Evolutionary conservation across 2,113 vertebrate species (phyloP), one percentile per base, ranked within the genome.

Genomic region (Urocolius indicus): DNA sequence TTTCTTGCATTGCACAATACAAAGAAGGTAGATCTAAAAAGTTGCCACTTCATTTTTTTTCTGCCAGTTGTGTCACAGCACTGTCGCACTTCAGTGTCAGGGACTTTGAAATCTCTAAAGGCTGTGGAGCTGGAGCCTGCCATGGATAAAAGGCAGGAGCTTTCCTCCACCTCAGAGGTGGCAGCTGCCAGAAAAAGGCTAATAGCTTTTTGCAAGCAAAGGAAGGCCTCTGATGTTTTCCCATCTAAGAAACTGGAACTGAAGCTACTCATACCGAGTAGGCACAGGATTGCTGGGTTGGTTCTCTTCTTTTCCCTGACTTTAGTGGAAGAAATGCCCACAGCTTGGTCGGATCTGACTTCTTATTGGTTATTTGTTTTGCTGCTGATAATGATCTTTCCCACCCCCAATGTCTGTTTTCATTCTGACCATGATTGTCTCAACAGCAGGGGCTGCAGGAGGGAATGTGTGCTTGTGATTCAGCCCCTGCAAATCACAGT

Each of bases 101-200:
- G 11, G 67, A 58, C 63, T 90, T 92, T 85, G 88, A 94, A 90
- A 72, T 81, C 79, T 93, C 73, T 73, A 63, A 79, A 93, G 55
- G 16, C 36, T 59, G 6, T 4, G 38, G 68, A 94, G 57, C 59
- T 92, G 52, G 76, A 87, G 52, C 34, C 48, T 76, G 32, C 23
- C n/a, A 22, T 0, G 0, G 51, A 54, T 24, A 43, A 93, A 95
- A 94, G 34, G 52, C 8, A 1, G 23, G 65, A 93, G 73, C n/a
- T 69, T 90, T 83, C 49, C 58, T 85, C 51, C 62, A 69, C 45
- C 89, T 79, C 21, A 27, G 68, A 92, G 75, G 32, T 24, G 38
- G 84, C 80, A 92, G 65, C 76, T 94, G 59, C 55, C 72, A 66
- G 88, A 30, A 29, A 85, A 88, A 92, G 76, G 72, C 86, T 95